Percentiles rank a stretch among this genome's conserved stretches.
Evolutionary conservation across 2,113 vertebrate genomes (phyloP).

Genomic region (Pterocles gutturalis): DNA sequence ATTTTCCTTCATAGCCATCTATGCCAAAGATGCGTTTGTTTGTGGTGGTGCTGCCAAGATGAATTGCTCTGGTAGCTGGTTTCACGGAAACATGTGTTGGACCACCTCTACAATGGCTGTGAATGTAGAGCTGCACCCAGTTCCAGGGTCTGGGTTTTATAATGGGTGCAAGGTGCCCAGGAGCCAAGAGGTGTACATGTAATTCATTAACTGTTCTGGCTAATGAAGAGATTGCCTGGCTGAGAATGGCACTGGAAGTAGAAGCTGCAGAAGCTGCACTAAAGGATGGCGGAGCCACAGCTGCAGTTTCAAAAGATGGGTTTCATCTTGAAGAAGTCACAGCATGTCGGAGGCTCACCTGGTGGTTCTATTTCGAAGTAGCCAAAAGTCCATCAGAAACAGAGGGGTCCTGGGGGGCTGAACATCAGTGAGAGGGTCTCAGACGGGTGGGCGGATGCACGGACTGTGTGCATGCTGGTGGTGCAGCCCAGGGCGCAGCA

Average conservation of each 20-base stretch:
- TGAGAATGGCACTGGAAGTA: not conserved
- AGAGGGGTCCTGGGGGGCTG: fast-evolving
- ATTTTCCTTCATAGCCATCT: not conserved
- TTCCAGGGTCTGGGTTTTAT: not conserved
- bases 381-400: not conserved
- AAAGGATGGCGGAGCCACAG: not conserved
- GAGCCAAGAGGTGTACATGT: fast-evolving
- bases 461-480: not conserved
- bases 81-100: not conserved
- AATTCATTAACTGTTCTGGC: not conserved
- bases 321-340: not conserved
- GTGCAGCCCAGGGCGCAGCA: not conserved
- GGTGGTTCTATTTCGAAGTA: not conserved
- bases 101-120: not conserved
- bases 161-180: not conserved
- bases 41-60: fast-evolving
- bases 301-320: not conserved
- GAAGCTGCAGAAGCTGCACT: not conserved
- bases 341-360: not conserved
- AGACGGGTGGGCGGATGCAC: fast-evolving
- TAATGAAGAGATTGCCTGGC: not conserved
- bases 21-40: not conserved
- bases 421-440: not conserved
- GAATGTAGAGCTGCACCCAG: not conserved
- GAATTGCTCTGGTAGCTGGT: not conserved